Conservation (phyloP, 2,888 invertebrate genomes). For the Yponomeuta sedellus region DNA sequence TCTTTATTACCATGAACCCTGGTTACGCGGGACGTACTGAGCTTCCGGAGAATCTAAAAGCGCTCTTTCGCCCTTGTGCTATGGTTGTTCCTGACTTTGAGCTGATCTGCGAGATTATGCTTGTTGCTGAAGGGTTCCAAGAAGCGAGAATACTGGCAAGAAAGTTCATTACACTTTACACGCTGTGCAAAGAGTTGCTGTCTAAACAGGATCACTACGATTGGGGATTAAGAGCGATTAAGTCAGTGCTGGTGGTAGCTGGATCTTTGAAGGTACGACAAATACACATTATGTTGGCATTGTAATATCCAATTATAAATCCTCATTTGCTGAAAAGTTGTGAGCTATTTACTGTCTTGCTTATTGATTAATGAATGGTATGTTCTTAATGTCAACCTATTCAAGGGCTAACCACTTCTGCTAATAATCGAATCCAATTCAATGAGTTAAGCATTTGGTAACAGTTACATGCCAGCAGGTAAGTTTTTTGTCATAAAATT, state of each 20-base stretch:
- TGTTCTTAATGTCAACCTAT: too few relatives aligned
- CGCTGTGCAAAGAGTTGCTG: slow-evolving; percentile 93
- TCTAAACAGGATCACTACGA: slow-evolving; percentile 99
- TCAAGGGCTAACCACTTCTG: too few relatives aligned
- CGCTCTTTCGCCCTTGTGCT: slow-evolving; percentile 91
- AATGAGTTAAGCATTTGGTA: too few relatives aligned
- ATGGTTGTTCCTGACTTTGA: slow-evolving; percentile 99
- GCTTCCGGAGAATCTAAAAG: slow-evolving; percentile 86
- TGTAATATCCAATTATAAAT: too few relatives aligned
- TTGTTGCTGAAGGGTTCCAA: slow-evolving; percentile 98
- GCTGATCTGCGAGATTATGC: slow-evolving; percentile 98
- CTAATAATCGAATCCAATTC: too few relatives aligned
- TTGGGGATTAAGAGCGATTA: slow-evolving; percentile 97
- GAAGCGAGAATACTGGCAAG: slow-evolving; percentile 94
- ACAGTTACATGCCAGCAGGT: neutral
- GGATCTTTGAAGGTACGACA: slow-evolving; percentile 90
- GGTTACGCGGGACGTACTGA: slow-evolving; percentile 97
- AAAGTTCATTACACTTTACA: slow-evolving; percentile 97
- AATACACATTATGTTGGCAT: neutral
- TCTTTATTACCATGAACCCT: slow-evolving; percentile 99
- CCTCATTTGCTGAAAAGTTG: too few relatives aligned
- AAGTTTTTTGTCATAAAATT: slow-evolving; percentile 11
- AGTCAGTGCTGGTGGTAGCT: slow-evolving; percentile 96
- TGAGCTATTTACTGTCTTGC: too few relatives aligned
- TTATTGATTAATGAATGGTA: too few relatives aligned